Evolutionary conservation across 2,888 invertebrate genomes (phyloP), one percentile per base, ranked within the genome.

Genomic region (Allolobophora icterica): DNA sequence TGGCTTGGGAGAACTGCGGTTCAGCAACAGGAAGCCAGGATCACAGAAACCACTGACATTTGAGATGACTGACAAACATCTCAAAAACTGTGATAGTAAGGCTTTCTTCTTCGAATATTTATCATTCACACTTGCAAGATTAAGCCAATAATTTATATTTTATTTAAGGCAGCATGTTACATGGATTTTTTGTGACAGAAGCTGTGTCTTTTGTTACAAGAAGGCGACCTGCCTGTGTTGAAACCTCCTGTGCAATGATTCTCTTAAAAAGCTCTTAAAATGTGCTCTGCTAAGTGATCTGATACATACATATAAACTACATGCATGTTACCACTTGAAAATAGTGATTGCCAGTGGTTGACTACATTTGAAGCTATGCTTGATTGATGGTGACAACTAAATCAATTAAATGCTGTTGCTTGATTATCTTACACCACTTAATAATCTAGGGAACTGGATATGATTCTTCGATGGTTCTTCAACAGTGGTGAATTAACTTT

Each of bases 1-100:
- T 33, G 98, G 97, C 1, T 96, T 97, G 93, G 98, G 98, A 6
- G 97, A 97, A 95, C 97, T 99, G 95, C 97, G 97, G 94, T 97
- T 99, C 94, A 98, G 97, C 38, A 98, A 98, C 94, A 97, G 97
- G n/a, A 97, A 97, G 91, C 97, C 98, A 0, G 98, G 97, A 30
- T 97, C 97, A 8, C 94, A 95, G 89, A 96, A 97, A 34, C 97
- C 98, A 13, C 95, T 99, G 40, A 95, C 97, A 83, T 98, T 99
- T 94, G 98, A 99, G 95, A 96, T 97, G 91, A 96, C 96, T n/a
- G 97, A 97, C 92, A 96, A 96, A 94, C 96, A 96, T 94, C 94
- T 97, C 30, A 96, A 96, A 93, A 96, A 96, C 93, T 97, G 97
- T 95, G 96, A 96, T 96, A 96, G 96, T 96, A 94, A 95, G 96